Conservation (phyloP, 2,797 vertebrate genomes). For the Nasua narica region DNA sequence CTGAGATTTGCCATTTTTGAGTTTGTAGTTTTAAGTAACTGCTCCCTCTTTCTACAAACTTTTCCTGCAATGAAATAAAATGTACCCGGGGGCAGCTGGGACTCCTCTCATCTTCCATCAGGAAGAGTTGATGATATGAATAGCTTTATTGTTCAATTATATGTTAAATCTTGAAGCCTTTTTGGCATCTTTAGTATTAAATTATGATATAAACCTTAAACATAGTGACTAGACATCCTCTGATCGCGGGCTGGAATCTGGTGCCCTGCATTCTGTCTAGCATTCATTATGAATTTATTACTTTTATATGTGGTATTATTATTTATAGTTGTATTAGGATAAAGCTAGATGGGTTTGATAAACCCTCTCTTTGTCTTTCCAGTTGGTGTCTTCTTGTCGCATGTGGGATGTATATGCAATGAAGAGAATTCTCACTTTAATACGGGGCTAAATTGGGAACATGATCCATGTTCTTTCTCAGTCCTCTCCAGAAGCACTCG, state of each 20-base stretch:
- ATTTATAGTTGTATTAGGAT: not conserved
- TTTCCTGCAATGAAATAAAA: slow-evolving; percentile 7
- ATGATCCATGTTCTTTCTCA: not conserved
- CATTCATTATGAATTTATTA: not conserved
- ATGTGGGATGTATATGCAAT: not conserved
- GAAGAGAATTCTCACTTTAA: not conserved
- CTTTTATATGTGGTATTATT: not conserved
- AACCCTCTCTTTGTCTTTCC: not conserved
- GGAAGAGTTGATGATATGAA: not conserved
- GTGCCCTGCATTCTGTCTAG: not conserved
- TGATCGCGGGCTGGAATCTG: not conserved
- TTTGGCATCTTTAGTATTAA: not conserved
- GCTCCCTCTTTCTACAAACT: not conserved
- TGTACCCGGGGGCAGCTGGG: not conserved
- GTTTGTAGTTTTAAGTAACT: not conserved
- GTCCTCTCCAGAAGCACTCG: not conserved
- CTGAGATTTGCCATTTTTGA: not conserved
- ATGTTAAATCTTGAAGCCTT: not conserved
- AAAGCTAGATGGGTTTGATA: not conserved
- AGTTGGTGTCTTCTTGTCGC: not conserved
- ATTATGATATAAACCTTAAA: not conserved
- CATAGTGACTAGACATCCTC: not conserved
- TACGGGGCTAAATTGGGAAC: not conserved
- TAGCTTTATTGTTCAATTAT: not conserved
- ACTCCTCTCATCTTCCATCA: not conserved